These are phyloP conservation scores for Drosophila setifemur DNA, from an alignment of 1,140 invertebrate genomes.

Conservation along the genomic window DNA sequence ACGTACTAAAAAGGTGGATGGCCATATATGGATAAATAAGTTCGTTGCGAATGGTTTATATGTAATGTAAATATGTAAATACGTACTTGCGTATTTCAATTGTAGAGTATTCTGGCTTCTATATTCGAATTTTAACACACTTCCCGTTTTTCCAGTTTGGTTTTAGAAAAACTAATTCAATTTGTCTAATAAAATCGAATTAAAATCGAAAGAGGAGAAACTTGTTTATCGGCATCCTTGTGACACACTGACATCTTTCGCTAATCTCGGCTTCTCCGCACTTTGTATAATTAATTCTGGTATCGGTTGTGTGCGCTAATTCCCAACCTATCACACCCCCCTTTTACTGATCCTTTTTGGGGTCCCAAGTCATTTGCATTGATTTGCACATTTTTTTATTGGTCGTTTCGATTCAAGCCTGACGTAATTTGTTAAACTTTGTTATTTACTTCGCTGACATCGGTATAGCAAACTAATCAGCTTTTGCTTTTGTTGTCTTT, in stretches of 20 bases:
- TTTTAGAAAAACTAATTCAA: constrained; percentile 34
- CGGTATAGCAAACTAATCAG: constrained; percentile 66
- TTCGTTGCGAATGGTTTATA: too few relatives aligned
- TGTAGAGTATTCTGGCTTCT: constrained; percentile 13
- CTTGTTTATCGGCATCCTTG: constrained; percentile 70
- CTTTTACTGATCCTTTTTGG: not conserved
- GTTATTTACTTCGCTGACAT: constrained; percentile 62
- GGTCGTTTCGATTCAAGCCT: constrained; percentile 26
- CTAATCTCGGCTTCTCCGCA: constrained; percentile 13
- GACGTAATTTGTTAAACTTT: constrained; percentile 68
- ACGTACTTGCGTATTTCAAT: not conserved
- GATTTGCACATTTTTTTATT: constrained; percentile 70
- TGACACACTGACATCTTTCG: constrained; percentile 78
- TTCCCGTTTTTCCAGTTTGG: constrained; percentile 45
- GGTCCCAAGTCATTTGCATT: constrained; percentile 67
- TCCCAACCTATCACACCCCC: not conserved
- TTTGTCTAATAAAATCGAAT: constrained; percentile 75
- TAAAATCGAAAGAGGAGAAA: constrained; percentile 52
- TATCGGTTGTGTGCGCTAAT: constrained; percentile 62
- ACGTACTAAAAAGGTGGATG: too few relatives aligned
- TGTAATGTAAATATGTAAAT: too few relatives aligned
- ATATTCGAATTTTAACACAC: not conserved
- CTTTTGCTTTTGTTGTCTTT: constrained; percentile 35
- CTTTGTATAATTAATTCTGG: constrained; percentile 73
- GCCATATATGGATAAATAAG: too few relatives aligned